A percentile compares a stretch with the other conserved stretches of the same genome.
phyloP scores from a whole-genome alignment of 2,797 vertebrate species.

The Phyllotis vaccarum region DNA sequence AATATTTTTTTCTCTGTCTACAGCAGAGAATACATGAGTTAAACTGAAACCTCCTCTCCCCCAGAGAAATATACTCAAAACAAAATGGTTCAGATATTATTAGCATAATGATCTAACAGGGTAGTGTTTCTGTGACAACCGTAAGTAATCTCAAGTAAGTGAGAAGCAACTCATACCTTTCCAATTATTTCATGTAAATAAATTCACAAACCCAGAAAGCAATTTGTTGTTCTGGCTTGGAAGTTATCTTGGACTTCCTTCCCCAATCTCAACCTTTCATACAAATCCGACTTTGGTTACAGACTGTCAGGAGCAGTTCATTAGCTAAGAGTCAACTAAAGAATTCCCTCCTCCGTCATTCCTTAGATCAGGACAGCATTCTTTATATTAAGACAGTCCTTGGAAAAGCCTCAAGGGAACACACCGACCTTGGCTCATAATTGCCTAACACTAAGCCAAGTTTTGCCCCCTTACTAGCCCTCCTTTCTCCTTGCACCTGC shows the following conservation, averaged over 20 bases:
- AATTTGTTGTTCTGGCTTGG: background rate
- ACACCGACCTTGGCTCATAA: no score
- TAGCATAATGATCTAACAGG: background rate
- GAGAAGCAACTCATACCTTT: background rate
- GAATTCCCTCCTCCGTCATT: no score
- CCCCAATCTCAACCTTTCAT: background rate
- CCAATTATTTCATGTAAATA: background rate
- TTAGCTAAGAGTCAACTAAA: no score
- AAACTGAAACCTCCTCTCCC: constrained; percentile 20
- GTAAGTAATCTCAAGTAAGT: background rate
- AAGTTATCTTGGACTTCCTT: background rate
- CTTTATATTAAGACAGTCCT: no score
- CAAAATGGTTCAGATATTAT: constrained; percentile 22
- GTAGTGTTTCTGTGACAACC: background rate
- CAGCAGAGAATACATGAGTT: constrained; percentile 23
- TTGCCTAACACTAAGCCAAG: no score
- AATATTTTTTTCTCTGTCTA: constrained; percentile 1
- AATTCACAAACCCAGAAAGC: background rate
- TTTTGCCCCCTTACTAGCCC: no score
- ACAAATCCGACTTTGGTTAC: background rate
- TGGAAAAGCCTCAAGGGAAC: no score
- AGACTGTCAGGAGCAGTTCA: no score
- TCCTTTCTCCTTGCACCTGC: no score
- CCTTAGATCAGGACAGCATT: no score
- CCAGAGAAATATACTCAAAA: background rate